Evolutionary conservation across 2,888 invertebrate species (phyloP), one percentile per base, ranked within the genome.

Genomic region (Orgyia antiqua): DNA sequence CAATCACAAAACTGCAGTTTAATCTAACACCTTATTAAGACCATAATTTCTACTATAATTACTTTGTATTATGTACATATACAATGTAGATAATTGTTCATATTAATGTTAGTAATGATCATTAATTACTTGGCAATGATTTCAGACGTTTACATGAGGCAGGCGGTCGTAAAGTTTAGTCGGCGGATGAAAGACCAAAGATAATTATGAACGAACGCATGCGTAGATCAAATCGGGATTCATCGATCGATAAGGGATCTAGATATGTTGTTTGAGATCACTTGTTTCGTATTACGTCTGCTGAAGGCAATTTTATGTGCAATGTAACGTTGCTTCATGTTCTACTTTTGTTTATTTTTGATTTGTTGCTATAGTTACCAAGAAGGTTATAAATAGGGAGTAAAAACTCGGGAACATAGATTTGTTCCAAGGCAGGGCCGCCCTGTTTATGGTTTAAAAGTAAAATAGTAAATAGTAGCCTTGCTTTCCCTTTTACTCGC

Each of bases 191-290:
- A 84, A 83, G 83, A 71, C 71, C 67, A 50, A 56, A 69, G 74
- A 74, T 82, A 83, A 82, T 83, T 83, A 83, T 79, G 79, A 72
- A 61, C 68, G 68, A 69, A 75, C 74, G 74, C 72, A 76, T 79
- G 73, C 80, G 82, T 82, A 82, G 80, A 84, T 84, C 83, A 82
- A 79, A 84, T 79, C 79, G 63, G 68, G 70, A 67, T 68, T 71
- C 71, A 70, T 71, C 74, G 76, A 73, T 80, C 79, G 84, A 82
- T 78, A 74, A 71, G 66, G 69, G 69, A 76, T 78, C 76, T 74
- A 76, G 75, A 77, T 72, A 68, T 68, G 68, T 67, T 65, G 65
- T 56, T 60, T 57, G 60, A 67, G 65, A 47, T 54, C 56, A 59
- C 62, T 69, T 62, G 54, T 59, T 55, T n/a, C 53, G 51, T 59